Evolutionary conservation across 2,113 vertebrate genomes (phyloP), one percentile per base, ranked within the genome.

Genomic region (Galbula dea): DNA sequence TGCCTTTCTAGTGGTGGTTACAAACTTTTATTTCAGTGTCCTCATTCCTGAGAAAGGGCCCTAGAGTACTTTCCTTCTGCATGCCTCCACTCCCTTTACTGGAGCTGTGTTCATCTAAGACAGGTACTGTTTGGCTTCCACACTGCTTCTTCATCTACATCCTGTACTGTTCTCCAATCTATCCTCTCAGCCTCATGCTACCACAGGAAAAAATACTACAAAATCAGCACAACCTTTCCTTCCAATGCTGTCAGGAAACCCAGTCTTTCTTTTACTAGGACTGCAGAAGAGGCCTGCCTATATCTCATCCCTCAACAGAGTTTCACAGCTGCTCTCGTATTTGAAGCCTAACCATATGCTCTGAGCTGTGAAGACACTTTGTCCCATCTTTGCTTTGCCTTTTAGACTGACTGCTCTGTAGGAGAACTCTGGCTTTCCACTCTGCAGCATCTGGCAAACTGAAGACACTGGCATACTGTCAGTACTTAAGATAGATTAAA

Each of bases 401-500:
- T 74, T 92, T 51, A 69, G 41, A 12, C 26, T 32, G 34, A 26
- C 55, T 41, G 12, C 34, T 83, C 87, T 59, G 43, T 30, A 51
- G 74, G 7, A 81, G 21, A 14, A 26, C 37, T 22, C 49, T 87
- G 67, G 49, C 41, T 94, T 84, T 74, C 62, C 46, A n/a, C n/a
- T 85, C 67, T 36, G 59, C 71, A 74, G 81, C 89, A 92, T 77
- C 84, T 94, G 87, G 82, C 75, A 91, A 73, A 49, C 18, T 32
- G 51, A 93, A 82, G 65, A 67, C 75, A 90, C 68, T 86, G 93
- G 87, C 87, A 65, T 17, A 21, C 78, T 74, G 51, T 94, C 93
- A 94, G 89, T 86, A 86, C 51, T 93, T 92, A 95, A 82, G 73
- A 93, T 75, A 89, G 94, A 94, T 96, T 94, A 95, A 94, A 86